Evolutionary conservation across 2,888 invertebrate genomes (phyloP).

Genomic region (Aspidapion aeneum): DNA sequence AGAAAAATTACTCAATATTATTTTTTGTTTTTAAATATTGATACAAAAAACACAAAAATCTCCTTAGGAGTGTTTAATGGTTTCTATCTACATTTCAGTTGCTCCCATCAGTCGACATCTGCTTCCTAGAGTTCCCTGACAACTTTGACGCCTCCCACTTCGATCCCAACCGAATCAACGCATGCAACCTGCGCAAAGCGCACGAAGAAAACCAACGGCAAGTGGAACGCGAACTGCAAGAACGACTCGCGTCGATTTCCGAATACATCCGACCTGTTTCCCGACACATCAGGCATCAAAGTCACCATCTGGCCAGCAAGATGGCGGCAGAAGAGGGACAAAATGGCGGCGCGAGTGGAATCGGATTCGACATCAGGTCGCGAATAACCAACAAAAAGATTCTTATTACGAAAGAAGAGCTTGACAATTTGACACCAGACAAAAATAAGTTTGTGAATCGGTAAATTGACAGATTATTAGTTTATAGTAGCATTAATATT

Average conservation of each 20-base stretch:
- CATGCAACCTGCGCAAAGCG: conserved; percentile 38
- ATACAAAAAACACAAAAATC: no score
- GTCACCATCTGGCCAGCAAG: conserved; percentile 32
- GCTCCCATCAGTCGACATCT: conserved; percentile 48
- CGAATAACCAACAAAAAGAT: conserved; percentile 34
- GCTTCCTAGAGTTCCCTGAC: conserved; percentile 45
- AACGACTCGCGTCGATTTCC: conserved; percentile 35
- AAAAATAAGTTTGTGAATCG: conserved; percentile 25
- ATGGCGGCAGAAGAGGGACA: conserved; percentile 5
- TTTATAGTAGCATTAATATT: no score
- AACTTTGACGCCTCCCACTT: conserved; percentile 30
- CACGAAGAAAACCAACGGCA: conserved; percentile 34
- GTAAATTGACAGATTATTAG: no score
- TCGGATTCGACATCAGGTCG: conserved; percentile 33
- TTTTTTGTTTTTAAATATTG: no score
- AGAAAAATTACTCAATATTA: no score
- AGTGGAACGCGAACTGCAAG: conserved; percentile 34
- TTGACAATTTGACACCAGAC: conserved; percentile 27
- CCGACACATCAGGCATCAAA: conserved; percentile 41
- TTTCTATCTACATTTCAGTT: no score
- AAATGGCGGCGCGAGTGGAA: conserved; percentile 9
- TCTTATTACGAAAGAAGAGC: conserved; percentile 36
- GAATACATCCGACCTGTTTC: conserved; percentile 23
- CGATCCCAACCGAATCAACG: conserved; percentile 32
- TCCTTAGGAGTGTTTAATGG: no score